Base-by-base conservation (phyloP, 2,113 vertebrate genomes). In the Haemorhous mexicanus region DNA sequence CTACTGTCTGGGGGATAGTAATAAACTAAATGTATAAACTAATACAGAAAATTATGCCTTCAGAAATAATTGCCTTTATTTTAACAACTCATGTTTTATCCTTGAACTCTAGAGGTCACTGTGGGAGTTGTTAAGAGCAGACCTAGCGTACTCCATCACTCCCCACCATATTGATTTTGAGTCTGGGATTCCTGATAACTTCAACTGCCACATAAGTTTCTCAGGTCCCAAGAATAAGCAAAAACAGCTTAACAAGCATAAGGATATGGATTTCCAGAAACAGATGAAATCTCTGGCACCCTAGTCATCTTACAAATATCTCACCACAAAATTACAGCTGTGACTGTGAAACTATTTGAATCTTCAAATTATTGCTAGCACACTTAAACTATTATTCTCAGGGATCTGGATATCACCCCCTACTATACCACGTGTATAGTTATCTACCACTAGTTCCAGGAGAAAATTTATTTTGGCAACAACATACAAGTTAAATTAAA, bases 51-150 rank as follows among this genome's bases (percentile, higher is more conserved):
- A 87, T 8, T 13, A 27, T 56, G 35, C 22, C 33, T 75, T 78
- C 2, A 1, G 44, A 84, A 77, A 28, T 6, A 85, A 70, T 16
- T 63, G 41, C 56, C 21, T 61, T 35, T 64, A 41, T 73, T 81
- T 88, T 53, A 79, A 80, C 55, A 58, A 58, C 33, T 76, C 3
- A 0, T 21, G 75, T 81, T 84, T 92, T 90, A 67, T 46, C 55
- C 55, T 84, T 70, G 64, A 95, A 92, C 96, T 61, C 95, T 87
- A 95, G 93, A 89, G 92, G 94, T 90, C 85, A 95, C 82, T 93
- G 64, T 90, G 72, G 72, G 64, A 90, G 61, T 84, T 93, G 9
- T 53, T 44, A 58, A 32, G 50, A 70, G 44, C 17, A 0, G 10
- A 55, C 9, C 11, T 26, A 11, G 14, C 3, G 8, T 30, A 28